Conservation (phyloP, 2,113 vertebrate species). For the Platycercus adscitus region DNA sequence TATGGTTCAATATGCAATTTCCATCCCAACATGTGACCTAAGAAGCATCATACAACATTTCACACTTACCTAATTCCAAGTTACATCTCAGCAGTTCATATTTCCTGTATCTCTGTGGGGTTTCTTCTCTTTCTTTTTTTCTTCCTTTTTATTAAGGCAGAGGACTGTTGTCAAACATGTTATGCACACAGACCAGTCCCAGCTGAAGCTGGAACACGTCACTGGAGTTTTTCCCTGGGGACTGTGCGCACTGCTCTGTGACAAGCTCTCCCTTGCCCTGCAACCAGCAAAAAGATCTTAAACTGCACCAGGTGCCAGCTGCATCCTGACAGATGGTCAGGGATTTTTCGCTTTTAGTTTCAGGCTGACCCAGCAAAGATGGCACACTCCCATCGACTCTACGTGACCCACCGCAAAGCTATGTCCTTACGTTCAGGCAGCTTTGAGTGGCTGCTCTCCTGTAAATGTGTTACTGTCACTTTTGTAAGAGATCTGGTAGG, state of each 20-base stretch:
- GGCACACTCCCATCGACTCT: background rate
- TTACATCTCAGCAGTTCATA: background rate
- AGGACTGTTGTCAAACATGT: background rate
- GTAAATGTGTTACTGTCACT: background rate
- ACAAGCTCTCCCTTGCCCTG: background rate
- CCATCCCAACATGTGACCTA: background rate
- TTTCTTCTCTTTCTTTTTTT: background rate
- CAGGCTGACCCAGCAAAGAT: constrained; percentile 37
- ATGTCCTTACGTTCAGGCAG: background rate
- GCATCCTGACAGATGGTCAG: constrained; percentile 31
- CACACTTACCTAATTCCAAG: background rate
- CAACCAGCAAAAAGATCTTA: background rate
- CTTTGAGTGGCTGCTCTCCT: background rate
- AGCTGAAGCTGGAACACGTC: background rate
- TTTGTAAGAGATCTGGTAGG: background rate
- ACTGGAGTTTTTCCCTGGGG: background rate
- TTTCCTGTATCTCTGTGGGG: background rate
- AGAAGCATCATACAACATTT: background rate
- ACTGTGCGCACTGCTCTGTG: background rate
- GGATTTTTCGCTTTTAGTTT: constrained; percentile 24
- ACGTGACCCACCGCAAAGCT: background rate
- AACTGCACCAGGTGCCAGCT: constrained; percentile 18
- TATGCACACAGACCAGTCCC: background rate
- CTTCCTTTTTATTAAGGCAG: background rate
- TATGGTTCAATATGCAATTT: background rate